Evolutionary conservation across 2,113 vertebrate species (phyloP).

Genomic region (Acanthochromis polyacanthus): DNA sequence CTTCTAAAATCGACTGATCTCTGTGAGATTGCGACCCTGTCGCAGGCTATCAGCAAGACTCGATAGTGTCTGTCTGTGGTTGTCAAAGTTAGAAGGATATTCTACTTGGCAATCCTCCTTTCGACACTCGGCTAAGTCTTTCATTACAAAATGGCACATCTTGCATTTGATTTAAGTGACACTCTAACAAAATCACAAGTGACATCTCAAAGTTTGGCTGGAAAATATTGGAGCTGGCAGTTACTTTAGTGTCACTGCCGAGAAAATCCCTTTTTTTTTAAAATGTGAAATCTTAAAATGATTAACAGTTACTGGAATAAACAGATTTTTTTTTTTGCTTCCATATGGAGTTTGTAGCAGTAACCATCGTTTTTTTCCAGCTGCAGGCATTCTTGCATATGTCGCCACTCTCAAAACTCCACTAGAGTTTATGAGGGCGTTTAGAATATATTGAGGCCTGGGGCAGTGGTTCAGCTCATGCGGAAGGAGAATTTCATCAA

Average conservation of each 20-base stretch:
- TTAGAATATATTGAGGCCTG: constrained; percentile 16
- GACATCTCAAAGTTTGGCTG: not conserved
- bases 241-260: not conserved
- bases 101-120: not conserved
- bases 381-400: constrained; percentile 21
- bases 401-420: constrained; percentile 17
- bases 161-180: not conserved
- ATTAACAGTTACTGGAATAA: not conserved
- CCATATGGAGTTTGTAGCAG: constrained; percentile 2
- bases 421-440: constrained; percentile 4
- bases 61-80: not conserved
- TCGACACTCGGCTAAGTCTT: constrained; percentile 2
- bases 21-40: not conserved
- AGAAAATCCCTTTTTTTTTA: not conserved
- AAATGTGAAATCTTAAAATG: constrained; percentile 8
- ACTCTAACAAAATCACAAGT: not conserved
- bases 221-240: not conserved
- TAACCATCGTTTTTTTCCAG: constrained; percentile 8
- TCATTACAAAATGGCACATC: constrained; percentile 12
- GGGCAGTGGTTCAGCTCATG: constrained; percentile 43
- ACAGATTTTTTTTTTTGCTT: not conserved
- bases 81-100: constrained; percentile 13
- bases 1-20: not conserved
- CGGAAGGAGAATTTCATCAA: constrained; percentile 57
- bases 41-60: constrained; percentile 8